Evolutionary conservation across 1,140 invertebrate genomes (phyloP), one percentile per base, ranked within the genome.

Genomic region (Helicoverpa armigera): DNA sequence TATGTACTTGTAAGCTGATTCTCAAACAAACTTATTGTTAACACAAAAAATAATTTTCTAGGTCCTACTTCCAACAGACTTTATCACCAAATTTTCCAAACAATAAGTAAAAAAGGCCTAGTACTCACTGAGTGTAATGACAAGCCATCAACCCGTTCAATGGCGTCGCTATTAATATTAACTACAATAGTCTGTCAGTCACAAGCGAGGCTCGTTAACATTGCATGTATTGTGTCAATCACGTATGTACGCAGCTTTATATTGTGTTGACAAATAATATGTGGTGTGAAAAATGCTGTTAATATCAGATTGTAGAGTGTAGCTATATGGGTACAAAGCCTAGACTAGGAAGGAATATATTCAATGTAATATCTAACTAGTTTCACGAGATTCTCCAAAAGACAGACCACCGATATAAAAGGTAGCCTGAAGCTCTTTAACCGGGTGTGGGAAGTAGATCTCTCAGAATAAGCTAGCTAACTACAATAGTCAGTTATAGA

Each of bases 111-210:
- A 67, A 67, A 67, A 65, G 18, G 23, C 58, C 58, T 29, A 11
- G 58, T 29, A 18, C 43, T 18, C 14, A 65, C n/a, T 50, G 35
- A 2, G 31, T 48, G n/a, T 67, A 67, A 67, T 67, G 63, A 67
- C 63, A 67, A 67, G 63, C 63, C 43, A 67, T 67, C 63, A 50
- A 35, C 14, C 10, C 35, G 35, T 50, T 67, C 43, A 67, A 67
- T 67, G 43, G 43, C 9, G 43, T n/a, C 16, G 63, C 63, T 67
- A 67, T 67, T 43, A 67, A 67, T 67, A 67, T 67, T 67, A 67
- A 67, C 63, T 67, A 67, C 63, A 67, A 67, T 67, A 67, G 63
- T 48, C 31, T 50, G 63, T 67, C 63, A 67, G n/a, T 67, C 43
- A 67, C 63, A 67, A 67, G 16, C 63, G 63, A 9, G 35, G 16